Evolutionary conservation across 2,797 vertebrate species (phyloP).

Genomic region (Lacerta bilineata): DNA sequence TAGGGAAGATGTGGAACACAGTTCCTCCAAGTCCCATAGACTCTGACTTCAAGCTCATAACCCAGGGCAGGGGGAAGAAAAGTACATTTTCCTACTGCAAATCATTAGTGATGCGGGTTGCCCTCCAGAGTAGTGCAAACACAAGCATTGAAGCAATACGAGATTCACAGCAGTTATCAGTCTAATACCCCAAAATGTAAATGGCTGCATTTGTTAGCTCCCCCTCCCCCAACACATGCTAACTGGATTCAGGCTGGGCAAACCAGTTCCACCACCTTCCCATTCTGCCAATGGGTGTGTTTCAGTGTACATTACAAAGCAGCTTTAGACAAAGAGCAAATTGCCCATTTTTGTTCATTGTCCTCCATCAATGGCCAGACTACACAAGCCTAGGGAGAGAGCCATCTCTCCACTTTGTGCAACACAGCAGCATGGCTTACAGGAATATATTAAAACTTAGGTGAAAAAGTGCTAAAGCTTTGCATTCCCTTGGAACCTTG

Average conservation of each 20-base stretch:
- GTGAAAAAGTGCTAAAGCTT: conserved; percentile 37
- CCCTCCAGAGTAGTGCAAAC: neutral
- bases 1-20: neutral
- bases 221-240: neutral
- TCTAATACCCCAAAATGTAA: conserved; percentile 9
- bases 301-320: conserved; percentile 40
- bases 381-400: conserved; percentile 25
- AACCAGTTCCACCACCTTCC: conserved; percentile 24
- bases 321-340: conserved; percentile 48
- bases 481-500: conserved; percentile 39
- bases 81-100: neutral
- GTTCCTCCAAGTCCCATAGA: neutral
- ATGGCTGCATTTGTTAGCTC: conserved; percentile 1
- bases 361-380: conserved; percentile 32
- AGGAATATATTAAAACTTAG: conserved; percentile 33
- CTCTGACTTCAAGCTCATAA: neutral
- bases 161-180: neutral
- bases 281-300: conserved; percentile 30
- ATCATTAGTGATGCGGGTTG: neutral
- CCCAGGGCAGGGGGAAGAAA: neutral
- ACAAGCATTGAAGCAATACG: neutral
- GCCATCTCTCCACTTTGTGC: conserved; percentile 35
- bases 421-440: conserved; percentile 9
- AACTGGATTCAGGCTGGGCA: neutral
- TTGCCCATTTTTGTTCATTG: conserved; percentile 43